Conservation (phyloP, 2,113 vertebrate species). For the Daubentonia madagascariensis region DNA sequence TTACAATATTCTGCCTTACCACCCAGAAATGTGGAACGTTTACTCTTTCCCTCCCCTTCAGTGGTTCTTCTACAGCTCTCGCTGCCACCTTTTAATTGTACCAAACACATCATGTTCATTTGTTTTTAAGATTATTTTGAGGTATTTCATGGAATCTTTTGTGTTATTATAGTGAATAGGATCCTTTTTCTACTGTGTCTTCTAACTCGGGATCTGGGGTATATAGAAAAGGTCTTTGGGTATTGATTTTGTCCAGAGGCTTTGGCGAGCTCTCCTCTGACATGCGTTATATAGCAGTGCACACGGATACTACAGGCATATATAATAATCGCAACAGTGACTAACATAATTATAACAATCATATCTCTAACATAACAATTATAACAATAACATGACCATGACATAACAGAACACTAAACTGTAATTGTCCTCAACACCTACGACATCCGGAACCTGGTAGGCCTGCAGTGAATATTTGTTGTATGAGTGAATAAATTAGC, state of each 20-base stretch:
- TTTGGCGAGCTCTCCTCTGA: background rate
- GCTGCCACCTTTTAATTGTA: too few species aligned
- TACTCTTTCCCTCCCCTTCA: background rate
- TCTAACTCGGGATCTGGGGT: background rate
- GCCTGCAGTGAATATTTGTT: background rate
- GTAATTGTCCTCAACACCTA: too few species aligned
- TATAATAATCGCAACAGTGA: background rate
- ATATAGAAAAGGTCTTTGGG: too few species aligned
- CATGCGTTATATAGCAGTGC: rapidly evolving
- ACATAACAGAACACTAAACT: background rate
- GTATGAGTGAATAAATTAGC: background rate
- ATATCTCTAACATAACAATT: too few species aligned
- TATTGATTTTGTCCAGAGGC: background rate
- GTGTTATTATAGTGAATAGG: background rate
- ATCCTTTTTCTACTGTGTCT: background rate
- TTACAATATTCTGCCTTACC: background rate
- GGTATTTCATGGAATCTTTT: background rate
- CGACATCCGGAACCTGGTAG: background rate
- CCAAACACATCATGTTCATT: background rate
- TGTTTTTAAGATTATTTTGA: background rate
- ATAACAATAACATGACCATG: background rate
- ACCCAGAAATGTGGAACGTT: background rate
- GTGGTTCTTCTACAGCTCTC: background rate
- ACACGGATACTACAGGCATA: rapidly evolving
- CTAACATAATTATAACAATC: background rate